Base-by-base conservation (phyloP, 1,140 invertebrate species). In the Caerostris extrusa region DNA sequence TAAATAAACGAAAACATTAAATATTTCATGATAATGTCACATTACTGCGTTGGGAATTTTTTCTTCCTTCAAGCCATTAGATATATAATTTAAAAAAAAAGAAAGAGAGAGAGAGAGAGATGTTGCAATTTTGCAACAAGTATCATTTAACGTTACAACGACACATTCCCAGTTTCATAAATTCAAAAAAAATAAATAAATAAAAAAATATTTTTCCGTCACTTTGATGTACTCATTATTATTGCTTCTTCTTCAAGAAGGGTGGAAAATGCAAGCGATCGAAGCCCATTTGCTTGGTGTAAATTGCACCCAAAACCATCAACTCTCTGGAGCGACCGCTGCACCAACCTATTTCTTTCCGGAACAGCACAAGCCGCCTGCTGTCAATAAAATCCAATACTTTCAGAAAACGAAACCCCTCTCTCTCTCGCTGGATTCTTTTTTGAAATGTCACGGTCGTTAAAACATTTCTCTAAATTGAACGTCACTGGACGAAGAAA, bases 401-500 rank as follows among this genome's bases (percentile, higher is more conserved):
- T 77, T 77, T 12, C 8, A 53, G 71, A 77, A 77, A 77, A 34
- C 34, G 50, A 77, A 77, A 77, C 71, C 71, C 71, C 5, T 7
- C 14, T n/a, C 61, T 67, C n/a, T n/a, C n/a, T n/a, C 0, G 5
- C 17, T 5, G 34, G 53, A 77, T 77, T 77, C 71, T 77, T 77
- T 77, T 77, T 77, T 77, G 71, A 77, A 77, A 77, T 77, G 71
- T 77, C 71, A 77, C 55, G 82, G 57, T 85, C 82, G 82, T 77
- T 77, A 77, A 77, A 77, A 85, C 57, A 85, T 85, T 85, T 56
- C 82, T 85, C 82, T 85, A 85, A 85, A 85, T 85, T 56, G 82
- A 85, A 58, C 82, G 55, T 85, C 57, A 56, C 17, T 17, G 57
- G 57, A 58, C 56, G 57, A 85, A 58, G 19, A 58, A 58, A 57